These are phyloP conservation scores for Colossoma macropomum DNA, from an alignment of 2,113 vertebrate genomes.

Conservation along the genomic window DNA sequence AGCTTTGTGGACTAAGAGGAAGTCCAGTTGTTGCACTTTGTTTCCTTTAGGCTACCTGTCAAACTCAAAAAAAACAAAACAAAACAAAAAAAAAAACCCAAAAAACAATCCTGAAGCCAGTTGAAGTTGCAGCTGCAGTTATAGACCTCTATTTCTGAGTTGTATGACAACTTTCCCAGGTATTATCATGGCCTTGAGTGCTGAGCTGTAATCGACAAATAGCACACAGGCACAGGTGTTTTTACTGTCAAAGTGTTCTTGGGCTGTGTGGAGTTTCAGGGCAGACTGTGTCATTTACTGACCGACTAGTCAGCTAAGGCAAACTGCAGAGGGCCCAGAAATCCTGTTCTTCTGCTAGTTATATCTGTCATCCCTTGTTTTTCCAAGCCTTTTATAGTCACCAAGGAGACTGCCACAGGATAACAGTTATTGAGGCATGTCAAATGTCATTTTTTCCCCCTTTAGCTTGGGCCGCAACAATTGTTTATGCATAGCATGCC, in stretches of 20 bases:
- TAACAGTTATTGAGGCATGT: neutral
- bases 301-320: neutral
- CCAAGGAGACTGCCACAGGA: neutral
- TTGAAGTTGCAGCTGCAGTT: conserved; percentile 26
- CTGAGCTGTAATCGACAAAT: conserved; percentile 41
- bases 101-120: conserved; percentile 10
- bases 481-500: no score
- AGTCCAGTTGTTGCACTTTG: conserved; percentile 7
- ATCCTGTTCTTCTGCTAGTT: neutral
- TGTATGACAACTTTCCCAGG: conserved; percentile 39
- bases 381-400: neutral
- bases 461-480: neutral
- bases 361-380: conserved; percentile 23
- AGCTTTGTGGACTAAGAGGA: neutral
- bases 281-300: conserved; percentile 13
- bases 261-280: neutral
- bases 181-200: conserved; percentile 31
- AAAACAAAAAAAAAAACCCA: no score
- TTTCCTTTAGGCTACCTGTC: conserved; percentile 24
- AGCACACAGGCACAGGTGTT: conserved; percentile 22
- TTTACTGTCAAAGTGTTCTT: conserved; percentile 34
- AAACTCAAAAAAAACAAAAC: no score
- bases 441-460: neutral
- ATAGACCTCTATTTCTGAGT: conserved; percentile 28
- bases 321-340: conserved; percentile 20